Evolutionary conservation across 2,797 vertebrate species (phyloP).

Genomic region (Clamator glandarius): DNA sequence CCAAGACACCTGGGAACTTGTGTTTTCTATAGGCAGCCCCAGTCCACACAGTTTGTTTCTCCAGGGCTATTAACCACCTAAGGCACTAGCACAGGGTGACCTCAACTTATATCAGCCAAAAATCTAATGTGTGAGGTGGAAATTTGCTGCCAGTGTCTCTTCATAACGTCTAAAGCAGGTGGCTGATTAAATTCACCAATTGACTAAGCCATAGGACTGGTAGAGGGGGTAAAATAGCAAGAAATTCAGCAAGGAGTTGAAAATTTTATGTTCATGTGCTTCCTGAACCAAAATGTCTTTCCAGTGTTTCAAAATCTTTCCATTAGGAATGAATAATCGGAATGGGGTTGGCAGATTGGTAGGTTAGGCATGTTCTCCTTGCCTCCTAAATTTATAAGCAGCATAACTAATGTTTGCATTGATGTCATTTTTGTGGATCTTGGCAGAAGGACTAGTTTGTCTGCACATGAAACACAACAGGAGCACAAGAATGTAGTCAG

Average conservation of each 20-base stretch:
- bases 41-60: background rate
- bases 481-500: background rate
- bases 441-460: background rate
- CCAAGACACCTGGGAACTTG: background rate
- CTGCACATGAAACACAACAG: background rate
- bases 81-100: background rate
- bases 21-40: conserved; percentile 37
- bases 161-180: background rate
- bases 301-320: background rate
- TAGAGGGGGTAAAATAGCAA: background rate
- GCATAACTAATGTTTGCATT: background rate
- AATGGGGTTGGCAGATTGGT: background rate
- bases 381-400: background rate
- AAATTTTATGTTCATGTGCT: background rate
- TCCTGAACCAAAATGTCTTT: background rate
- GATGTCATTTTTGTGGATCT: background rate
- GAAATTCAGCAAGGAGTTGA: background rate
- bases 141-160: background rate
- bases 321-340: background rate
- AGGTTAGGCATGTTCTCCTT: background rate
- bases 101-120: conserved; percentile 2
- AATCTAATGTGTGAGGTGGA: background rate
- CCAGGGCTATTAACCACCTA: conserved; percentile 8
- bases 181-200: background rate
- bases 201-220: background rate